A percentile compares a stretch with the other conserved stretches of the same genome.
Evolutionary conservation across 2,797 vertebrate species (phyloP).

Genomic region (Parambassis ranga): DNA sequence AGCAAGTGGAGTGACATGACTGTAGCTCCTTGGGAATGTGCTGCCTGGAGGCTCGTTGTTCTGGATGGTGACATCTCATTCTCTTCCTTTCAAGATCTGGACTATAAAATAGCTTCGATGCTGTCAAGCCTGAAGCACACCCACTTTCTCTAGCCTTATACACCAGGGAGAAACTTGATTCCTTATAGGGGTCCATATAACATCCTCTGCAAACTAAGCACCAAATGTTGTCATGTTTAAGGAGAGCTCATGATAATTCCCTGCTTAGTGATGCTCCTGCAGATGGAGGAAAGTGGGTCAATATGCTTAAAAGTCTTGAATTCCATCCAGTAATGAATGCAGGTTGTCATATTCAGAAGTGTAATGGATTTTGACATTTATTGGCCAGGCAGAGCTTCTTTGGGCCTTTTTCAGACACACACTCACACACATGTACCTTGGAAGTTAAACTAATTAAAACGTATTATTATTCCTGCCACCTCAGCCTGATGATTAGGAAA

Average conservation of each 20-base stretch:
- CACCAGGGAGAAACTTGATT: not conserved
- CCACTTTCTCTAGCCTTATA: conserved; percentile 13
- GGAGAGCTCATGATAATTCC: not conserved
- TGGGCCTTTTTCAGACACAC: conserved; percentile 3
- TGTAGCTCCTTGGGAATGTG: conserved; percentile 27
- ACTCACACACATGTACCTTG: not conserved
- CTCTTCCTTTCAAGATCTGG: conserved; percentile 37
- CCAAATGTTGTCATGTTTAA: not conserved
- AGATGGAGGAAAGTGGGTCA: not conserved
- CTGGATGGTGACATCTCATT: conserved; percentile 53
- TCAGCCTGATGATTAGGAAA: not conserved
- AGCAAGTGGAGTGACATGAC: conserved; percentile 23
- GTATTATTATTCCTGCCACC: not conserved
- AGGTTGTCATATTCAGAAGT: not conserved
- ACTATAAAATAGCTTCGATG: conserved; percentile 37
- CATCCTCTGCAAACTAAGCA: not conserved
- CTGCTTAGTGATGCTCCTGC: not conserved
- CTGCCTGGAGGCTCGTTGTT: conserved; percentile 47
- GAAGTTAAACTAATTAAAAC: conserved; percentile 37
- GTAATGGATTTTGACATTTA: conserved; percentile 21
- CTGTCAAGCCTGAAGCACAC: conserved; percentile 41
- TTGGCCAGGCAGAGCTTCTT: not conserved
- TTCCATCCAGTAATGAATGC: not conserved
- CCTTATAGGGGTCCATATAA: not conserved
- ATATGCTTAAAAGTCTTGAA: not conserved